Evolutionary conservation across 2,113 vertebrate genomes (phyloP).

Genomic region (Lynx canadensis): DNA sequence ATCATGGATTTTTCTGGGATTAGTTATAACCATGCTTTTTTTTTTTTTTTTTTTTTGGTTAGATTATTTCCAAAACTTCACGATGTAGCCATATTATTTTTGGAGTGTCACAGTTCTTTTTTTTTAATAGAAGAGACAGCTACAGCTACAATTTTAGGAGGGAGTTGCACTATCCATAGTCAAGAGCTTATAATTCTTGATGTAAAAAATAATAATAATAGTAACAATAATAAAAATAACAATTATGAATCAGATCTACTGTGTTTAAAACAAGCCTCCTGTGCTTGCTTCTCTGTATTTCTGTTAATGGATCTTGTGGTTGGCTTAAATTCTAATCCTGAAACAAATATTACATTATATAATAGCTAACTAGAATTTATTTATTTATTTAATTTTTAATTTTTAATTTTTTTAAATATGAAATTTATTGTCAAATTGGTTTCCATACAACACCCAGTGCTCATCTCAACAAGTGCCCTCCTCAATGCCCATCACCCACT

Average conservation of each 20-base stretch:
- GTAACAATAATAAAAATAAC: background rate
- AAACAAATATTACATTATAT: no score
- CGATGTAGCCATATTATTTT: background rate
- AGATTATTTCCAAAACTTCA: background rate
- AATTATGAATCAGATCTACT: background rate
- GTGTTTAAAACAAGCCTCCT: background rate
- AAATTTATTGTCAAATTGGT: no score
- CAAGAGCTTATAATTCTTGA: background rate
- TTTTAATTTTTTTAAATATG: no score
- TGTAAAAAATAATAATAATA: background rate
- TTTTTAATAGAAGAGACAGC: background rate
- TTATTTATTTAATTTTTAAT: no score
- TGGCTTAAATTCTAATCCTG: background rate
- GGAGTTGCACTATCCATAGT: background rate
- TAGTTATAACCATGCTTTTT: background rate
- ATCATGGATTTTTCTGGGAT: background rate
- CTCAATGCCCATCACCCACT: no score
- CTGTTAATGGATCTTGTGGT: background rate
- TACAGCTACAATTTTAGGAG: background rate
- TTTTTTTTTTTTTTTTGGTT: background rate
- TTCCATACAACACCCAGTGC: no score
- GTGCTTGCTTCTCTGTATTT: background rate
- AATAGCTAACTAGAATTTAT: no score
- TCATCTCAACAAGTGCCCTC: no score
- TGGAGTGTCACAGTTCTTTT: background rate